These are phyloP conservation scores for Brachyptera putata DNA, from an alignment of 2,888 invertebrate species.

Conservation along the genomic window DNA sequence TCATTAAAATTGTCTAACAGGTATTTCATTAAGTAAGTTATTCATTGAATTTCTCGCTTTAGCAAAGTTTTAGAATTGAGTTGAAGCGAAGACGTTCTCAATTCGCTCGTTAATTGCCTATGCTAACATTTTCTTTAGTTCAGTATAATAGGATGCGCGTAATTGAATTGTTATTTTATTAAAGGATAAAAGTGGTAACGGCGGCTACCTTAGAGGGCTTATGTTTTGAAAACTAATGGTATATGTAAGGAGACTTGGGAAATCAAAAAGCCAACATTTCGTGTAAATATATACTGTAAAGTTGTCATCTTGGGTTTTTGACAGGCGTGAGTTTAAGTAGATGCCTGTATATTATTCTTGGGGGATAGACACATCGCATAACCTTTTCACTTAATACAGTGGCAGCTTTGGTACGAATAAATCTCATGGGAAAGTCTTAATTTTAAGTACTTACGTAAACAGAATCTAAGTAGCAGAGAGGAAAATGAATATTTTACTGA, in stretches of 20 bases:
- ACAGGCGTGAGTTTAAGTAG: not conserved
- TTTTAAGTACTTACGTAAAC: too few species aligned
- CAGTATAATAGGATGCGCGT: not conserved
- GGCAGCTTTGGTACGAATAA: too few species aligned
- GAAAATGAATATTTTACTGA: too few species aligned
- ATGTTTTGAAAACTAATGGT: not conserved
- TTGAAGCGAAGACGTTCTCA: not conserved
- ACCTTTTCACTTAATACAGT: not conserved
- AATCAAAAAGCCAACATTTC: slow-evolving; percentile 4
- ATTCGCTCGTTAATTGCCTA: slow-evolving; percentile 1
- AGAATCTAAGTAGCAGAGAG: too few species aligned
- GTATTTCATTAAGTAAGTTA: slow-evolving; percentile 20
- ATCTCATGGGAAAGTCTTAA: too few species aligned
- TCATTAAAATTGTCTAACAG: slow-evolving; percentile 20
- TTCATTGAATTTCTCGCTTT: slow-evolving; percentile 20
- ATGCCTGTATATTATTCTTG: not conserved
- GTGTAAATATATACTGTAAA: not conserved
- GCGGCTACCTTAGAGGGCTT: not conserved
- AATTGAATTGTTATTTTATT: slow-evolving; percentile 14
- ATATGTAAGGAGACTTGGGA: not conserved
- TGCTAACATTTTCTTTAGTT: not conserved
- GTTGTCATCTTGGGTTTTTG: not conserved
- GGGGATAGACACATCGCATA: not conserved
- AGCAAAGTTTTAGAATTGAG: not conserved
- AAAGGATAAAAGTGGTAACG: not conserved